These are phyloP conservation scores for Phyllotreta cruciferae DNA, from an alignment of 2,888 invertebrate species.

Conservation along the genomic window DNA sequence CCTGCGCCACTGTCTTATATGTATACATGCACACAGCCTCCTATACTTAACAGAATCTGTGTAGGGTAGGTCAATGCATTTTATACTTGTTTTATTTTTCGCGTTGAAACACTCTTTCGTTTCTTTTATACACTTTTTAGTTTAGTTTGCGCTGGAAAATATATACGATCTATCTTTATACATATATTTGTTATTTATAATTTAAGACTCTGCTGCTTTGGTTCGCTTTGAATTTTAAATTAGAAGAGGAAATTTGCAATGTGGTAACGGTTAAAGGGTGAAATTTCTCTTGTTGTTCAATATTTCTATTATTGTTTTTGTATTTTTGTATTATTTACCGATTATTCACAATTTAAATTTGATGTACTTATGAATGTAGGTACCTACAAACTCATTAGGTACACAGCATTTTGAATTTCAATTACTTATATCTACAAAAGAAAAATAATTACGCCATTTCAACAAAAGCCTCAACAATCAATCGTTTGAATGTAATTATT, in stretches of 20 bases:
- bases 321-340: too few species aligned
- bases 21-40: conserved; percentile 60
- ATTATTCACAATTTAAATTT: too few species aligned
- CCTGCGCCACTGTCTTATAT: conserved; percentile 56
- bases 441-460: too few species aligned
- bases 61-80: conserved; percentile 63
- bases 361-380: too few species aligned
- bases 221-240: conserved; percentile 42
- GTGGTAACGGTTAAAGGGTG: background rate
- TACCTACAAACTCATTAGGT: too few species aligned
- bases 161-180: conserved; percentile 51
- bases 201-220: conserved; percentile 12
- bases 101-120: conserved; percentile 57
- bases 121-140: conserved; percentile 58
- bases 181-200: conserved; percentile 56
- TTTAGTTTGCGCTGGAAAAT: conserved; percentile 49
- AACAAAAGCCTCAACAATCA: too few species aligned
- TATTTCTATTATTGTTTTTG: too few species aligned
- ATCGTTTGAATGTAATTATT: too few species aligned
- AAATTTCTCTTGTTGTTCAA: background rate
- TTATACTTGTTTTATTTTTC: conserved; percentile 61
- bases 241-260: conserved; percentile 59
- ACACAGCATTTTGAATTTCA: too few species aligned
- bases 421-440: too few species aligned
- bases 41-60: conserved; percentile 61